Conservation (phyloP, 2,797 vertebrate genomes). For the Sparus aurata region DNA sequence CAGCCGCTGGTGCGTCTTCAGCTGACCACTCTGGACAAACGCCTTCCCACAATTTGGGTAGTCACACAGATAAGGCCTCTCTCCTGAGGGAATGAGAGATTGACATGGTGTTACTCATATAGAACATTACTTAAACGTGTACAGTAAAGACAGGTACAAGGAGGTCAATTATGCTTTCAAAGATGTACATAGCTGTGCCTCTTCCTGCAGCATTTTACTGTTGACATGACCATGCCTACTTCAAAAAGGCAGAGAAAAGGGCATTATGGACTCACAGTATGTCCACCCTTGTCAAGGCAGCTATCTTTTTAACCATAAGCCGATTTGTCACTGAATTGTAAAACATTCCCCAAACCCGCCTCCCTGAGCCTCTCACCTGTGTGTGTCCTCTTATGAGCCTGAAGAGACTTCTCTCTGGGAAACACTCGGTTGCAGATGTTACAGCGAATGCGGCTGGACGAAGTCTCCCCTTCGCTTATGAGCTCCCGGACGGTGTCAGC, state of each 20-base stretch:
- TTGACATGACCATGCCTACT: not conserved
- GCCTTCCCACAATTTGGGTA: conserved; percentile 98
- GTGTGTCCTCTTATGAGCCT: conserved; percentile 98
- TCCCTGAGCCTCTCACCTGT: conserved; percentile 86
- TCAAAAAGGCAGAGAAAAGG: not conserved
- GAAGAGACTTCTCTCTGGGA: conserved; percentile 96
- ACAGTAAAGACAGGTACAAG: not conserved
- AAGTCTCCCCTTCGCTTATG: conserved; percentile 95
- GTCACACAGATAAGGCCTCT: conserved; percentile 97
- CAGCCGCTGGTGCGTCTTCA: conserved; percentile 99
- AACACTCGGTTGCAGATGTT: conserved; percentile 98
- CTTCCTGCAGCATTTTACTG: not conserved
- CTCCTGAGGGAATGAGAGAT: conserved; percentile 83
- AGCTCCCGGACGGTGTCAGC: conserved; percentile 96
- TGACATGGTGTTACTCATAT: not conserved
- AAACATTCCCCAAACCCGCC: not conserved
- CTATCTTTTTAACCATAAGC: not conserved
- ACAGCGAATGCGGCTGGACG: conserved; percentile 96
- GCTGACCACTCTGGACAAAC: conserved; percentile 98
- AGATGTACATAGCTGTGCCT: not conserved
- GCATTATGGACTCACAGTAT: not conserved
- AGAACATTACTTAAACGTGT: not conserved
- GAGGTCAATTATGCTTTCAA: not conserved
- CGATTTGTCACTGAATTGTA: no score
- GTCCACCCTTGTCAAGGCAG: not conserved